phyloP scores from a whole-genome alignment of 2,113 vertebrate species.

The Acinonyx jubatus region DNA sequence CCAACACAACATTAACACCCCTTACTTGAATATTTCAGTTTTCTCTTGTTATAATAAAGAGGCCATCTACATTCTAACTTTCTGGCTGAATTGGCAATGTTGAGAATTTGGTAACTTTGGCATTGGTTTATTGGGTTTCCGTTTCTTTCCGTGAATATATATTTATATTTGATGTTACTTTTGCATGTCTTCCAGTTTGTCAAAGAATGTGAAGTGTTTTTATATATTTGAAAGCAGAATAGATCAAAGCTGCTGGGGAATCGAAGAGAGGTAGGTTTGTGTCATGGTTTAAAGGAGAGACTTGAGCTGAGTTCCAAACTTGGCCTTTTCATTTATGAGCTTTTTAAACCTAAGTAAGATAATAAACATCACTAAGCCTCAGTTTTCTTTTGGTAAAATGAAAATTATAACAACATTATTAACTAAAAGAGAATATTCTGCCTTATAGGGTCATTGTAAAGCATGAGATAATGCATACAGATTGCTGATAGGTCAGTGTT shows the following conservation, averaged over 20 bases:
- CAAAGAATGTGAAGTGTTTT: neutral
- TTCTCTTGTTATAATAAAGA: slow-evolving; percentile 23
- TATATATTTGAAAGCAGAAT: neutral
- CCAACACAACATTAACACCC: neutral
- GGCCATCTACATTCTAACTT: slow-evolving; percentile 23
- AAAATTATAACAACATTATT: neutral
- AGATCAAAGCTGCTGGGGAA: neutral
- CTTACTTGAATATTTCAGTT: slow-evolving; percentile 33
- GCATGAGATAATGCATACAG: neutral
- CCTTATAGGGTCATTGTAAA: neutral
- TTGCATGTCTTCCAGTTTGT: neutral
- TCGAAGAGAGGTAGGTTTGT: neutral
- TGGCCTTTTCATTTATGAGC: neutral
- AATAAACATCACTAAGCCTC: neutral
- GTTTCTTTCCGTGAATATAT: neutral
- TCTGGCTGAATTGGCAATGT: slow-evolving; percentile 27
- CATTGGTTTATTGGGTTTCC: neutral
- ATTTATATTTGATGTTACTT: neutral
- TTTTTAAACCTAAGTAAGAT: neutral
- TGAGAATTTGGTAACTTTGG: neutral
- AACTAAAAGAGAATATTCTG: neutral
- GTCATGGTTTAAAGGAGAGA: neutral
- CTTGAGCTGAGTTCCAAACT: neutral
- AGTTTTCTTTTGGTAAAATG: neutral
- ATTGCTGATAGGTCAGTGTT: neutral